Conservation (phyloP, 1,140 invertebrate genomes). For the Leptinotarsa texana region DNA sequence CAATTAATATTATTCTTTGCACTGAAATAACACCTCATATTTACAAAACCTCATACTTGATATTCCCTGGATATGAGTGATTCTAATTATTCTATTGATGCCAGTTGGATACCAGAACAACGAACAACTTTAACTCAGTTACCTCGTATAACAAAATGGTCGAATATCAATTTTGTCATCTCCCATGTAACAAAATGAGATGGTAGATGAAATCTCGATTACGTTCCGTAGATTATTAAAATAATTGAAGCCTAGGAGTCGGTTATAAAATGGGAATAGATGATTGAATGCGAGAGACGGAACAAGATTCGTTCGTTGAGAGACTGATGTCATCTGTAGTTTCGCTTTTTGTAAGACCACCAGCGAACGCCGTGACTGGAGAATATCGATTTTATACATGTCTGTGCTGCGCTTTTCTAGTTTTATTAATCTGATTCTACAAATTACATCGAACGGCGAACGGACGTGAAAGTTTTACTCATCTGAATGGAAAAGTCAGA, state of each 20-base stretch:
- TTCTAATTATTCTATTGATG: no score
- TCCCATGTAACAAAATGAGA: no score
- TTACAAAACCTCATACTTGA: no score
- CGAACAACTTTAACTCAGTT: no score
- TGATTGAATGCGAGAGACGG: background rate
- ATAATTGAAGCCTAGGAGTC: background rate
- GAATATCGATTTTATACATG: conserved; percentile 40
- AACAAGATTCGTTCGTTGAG: conserved; percentile 10
- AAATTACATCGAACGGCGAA: conserved; percentile 33
- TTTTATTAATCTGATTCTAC: conserved; percentile 39
- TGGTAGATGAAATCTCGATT: no score
- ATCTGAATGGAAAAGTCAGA: conserved; percentile 8
- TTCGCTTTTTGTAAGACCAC: conserved; percentile 36
- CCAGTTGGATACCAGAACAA: no score
- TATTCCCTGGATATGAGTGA: no score
- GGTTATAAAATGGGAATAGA: background rate
- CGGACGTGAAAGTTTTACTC: conserved; percentile 22
- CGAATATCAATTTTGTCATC: no score
- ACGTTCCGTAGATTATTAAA: background rate
- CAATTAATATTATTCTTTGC: no score
- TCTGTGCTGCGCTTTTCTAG: conserved; percentile 39
- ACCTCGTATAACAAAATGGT: no score
- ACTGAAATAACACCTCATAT: no score
- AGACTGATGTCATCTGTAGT: conserved; percentile 36
- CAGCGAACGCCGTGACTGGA: conserved; percentile 29